Evolutionary conservation across 2,797 vertebrate genomes (phyloP).

Genomic region (Brachymystax lenok): DNA sequence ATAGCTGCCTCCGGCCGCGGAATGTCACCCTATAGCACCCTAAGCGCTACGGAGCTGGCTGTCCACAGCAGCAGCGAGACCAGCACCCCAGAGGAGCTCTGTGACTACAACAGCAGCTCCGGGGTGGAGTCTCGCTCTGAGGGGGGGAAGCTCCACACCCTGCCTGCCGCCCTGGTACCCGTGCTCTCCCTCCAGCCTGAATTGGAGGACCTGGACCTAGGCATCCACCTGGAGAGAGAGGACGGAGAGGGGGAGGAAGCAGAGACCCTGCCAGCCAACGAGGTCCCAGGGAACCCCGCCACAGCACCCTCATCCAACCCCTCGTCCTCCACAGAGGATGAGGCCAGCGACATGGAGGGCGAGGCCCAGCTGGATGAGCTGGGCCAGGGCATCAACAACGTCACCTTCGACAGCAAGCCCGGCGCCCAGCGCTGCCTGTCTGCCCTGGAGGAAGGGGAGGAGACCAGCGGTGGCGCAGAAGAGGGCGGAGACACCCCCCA

Average conservation of each 20-base stretch:
- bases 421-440: slow-evolving; percentile 62
- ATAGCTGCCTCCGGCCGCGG: slow-evolving; percentile 31
- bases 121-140: slow-evolving; percentile 57
- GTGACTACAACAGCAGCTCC: slow-evolving; percentile 67
- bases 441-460: slow-evolving; percentile 73
- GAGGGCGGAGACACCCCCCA: slow-evolving; percentile 69
- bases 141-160: slow-evolving; percentile 33
- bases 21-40: slow-evolving; percentile 71
- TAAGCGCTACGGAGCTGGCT: slow-evolving; percentile 71
- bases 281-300: slow-evolving; percentile 62
- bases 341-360: slow-evolving; percentile 78
- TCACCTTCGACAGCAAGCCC: slow-evolving; percentile 45
- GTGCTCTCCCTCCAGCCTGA: slow-evolving; percentile 46
- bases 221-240: slow-evolving; percentile 49
- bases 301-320: slow-evolving; percentile 65
- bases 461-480: slow-evolving; percentile 35
- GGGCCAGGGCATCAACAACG: slow-evolving; percentile 10
- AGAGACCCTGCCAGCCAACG: slow-evolving; percentile 72
- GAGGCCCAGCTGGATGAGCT: slow-evolving; percentile 73
- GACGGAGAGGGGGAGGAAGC: slow-evolving; percentile 62
- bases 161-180: not conserved
- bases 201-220: slow-evolving; percentile 57
- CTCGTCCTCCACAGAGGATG: slow-evolving; percentile 74
- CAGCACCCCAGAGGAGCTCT: slow-evolving; percentile 78
- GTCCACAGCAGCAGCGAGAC: slow-evolving; percentile 77